phyloP scores from a whole-genome alignment of 2,888 invertebrate species.

The Morpho helenor region DNA sequence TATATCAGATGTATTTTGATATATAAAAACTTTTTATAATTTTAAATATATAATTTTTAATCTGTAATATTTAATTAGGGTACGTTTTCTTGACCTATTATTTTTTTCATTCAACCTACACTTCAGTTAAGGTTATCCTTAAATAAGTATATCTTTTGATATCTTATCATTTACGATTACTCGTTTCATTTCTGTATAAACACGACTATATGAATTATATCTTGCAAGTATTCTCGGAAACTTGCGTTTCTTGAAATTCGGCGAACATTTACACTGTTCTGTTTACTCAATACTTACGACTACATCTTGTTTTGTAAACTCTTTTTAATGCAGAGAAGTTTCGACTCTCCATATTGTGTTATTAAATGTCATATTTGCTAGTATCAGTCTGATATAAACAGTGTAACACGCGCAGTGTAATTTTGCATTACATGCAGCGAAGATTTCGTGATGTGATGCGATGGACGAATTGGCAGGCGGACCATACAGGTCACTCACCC shows the following conservation, averaged over 20 bases:
- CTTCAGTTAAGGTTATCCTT: constrained; percentile 1
- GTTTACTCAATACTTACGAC: constrained; percentile 13
- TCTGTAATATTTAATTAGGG: too few species aligned
- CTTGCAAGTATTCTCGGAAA: not conserved
- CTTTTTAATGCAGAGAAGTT: not conserved
- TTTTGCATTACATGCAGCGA: constrained; percentile 52
- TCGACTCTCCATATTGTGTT: not conserved
- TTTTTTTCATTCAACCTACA: not conserved
- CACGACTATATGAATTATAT: too few species aligned
- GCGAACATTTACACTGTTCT: not conserved
- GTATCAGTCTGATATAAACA: constrained; percentile 1
- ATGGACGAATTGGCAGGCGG: constrained; percentile 73
- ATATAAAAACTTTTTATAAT: too few species aligned
- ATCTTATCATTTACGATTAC: not conserved
- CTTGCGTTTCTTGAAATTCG: constrained; percentile 6
- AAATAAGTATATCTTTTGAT: not conserved
- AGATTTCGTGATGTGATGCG: constrained; percentile 70
- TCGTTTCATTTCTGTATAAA: not conserved
- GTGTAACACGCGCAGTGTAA: constrained; percentile 16
- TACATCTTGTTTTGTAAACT: constrained; percentile 11
- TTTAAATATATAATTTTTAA: too few species aligned
- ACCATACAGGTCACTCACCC: constrained; percentile 71
- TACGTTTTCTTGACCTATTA: too few species aligned
- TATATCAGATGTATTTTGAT: too few species aligned
- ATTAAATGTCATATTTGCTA: constrained; percentile 8